These are phyloP conservation scores for Plutella xylostella DNA, from an alignment of 2,888 invertebrate species.

Conservation along the genomic window DNA sequence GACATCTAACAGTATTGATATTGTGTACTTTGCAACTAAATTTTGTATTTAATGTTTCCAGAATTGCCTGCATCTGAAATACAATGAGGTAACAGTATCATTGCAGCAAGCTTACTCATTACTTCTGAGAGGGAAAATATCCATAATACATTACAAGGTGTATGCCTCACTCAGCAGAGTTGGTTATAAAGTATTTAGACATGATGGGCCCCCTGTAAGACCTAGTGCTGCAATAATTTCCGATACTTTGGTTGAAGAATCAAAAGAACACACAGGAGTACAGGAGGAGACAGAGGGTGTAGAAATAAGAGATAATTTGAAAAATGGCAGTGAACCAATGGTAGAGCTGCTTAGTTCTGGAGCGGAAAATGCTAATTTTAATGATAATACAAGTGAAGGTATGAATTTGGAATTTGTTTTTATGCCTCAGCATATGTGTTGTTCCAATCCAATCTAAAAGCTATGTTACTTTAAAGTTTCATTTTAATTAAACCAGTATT, in stretches of 20 bases:
- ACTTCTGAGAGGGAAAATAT: constrained; percentile 42
- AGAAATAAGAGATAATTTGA: not conserved
- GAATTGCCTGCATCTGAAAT: constrained; percentile 72
- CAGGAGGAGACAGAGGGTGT: not conserved
- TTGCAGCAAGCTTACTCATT: constrained; percentile 75
- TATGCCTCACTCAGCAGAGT: constrained; percentile 68
- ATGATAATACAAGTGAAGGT: not conserved
- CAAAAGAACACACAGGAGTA: not conserved
- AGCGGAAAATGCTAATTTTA: not conserved
- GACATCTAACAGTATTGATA: no score
- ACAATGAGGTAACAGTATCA: constrained; percentile 70
- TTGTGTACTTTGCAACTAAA: no score
- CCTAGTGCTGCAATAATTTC: no score
- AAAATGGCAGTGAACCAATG: no score
- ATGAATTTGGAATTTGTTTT: not conserved
- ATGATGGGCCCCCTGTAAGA: no score
- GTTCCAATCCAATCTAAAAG: no score
- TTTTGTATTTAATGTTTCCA: constrained; percentile 32
- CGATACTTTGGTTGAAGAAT: not conserved
- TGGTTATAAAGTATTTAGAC: constrained; percentile 69
- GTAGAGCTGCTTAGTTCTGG: no score
- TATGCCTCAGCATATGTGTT: not conserved
- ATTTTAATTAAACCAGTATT: no score
- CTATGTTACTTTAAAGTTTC: no score
- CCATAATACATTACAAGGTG: constrained; percentile 66